These are phyloP conservation scores for Limnephilus marmoratus DNA, from an alignment of 2,888 invertebrate genomes.

Conservation along the genomic window DNA sequence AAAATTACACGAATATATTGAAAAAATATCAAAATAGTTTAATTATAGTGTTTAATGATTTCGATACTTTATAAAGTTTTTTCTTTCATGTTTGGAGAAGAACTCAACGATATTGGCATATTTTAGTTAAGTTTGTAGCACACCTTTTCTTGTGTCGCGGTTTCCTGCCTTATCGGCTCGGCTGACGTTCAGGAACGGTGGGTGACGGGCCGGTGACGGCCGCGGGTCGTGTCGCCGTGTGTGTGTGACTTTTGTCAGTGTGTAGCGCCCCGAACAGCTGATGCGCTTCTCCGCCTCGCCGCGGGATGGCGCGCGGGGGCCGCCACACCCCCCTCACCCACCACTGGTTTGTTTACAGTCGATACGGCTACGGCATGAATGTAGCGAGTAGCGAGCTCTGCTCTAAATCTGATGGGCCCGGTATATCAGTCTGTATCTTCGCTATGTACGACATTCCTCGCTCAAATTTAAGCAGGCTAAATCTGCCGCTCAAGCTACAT, in stretches of 20 bases:
- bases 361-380: conserved; percentile 35
- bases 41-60: too few species aligned
- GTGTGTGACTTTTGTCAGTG: background rate
- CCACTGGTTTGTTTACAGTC: conserved; percentile 58
- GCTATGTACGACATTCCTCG: too few species aligned
- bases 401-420: background rate
- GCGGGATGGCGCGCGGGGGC: conserved; percentile 50
- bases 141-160: background rate
- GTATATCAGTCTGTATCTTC: too few species aligned
- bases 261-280: conserved; percentile 58
- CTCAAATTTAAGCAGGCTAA: too few species aligned
- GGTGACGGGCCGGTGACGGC: background rate
- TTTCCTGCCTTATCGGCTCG: conserved; percentile 28
- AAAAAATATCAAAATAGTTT: too few species aligned
- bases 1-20: too few species aligned
- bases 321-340: conserved; percentile 15
- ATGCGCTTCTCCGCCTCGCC: conserved; percentile 49
- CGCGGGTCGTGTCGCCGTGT: background rate
- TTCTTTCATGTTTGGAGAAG: too few species aligned
- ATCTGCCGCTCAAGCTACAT: too few species aligned
- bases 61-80: too few species aligned
- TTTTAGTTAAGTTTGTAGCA: background rate
- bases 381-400: background rate
- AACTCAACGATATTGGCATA: too few species aligned
- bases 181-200: background rate